phyloP scores from a whole-genome alignment of 2,888 invertebrate genomes.

The Bellardia bayeri region DNA sequence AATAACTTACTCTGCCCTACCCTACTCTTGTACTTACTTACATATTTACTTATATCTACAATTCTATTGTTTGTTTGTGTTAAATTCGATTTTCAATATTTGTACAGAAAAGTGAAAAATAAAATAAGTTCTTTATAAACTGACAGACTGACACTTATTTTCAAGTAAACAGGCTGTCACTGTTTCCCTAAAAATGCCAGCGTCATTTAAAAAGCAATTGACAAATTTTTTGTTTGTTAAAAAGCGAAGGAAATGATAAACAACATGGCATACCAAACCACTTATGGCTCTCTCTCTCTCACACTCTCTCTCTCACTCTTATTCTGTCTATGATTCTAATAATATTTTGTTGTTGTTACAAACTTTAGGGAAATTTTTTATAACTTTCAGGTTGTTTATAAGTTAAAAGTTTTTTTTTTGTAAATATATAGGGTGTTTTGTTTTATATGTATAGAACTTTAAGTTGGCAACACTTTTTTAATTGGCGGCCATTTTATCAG shows the following conservation, averaged over 20 bases:
- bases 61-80: conserved; percentile 6
- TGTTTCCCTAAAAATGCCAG: not conserved
- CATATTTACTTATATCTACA: not conserved
- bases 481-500: too few species aligned
- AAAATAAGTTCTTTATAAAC: not conserved
- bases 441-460: too few species aligned
- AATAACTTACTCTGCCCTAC: not conserved
- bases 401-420: not conserved
- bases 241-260: not conserved
- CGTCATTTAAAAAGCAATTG: not conserved
- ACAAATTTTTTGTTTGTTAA: not conserved
- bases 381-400: not conserved
- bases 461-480: too few species aligned
- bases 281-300: too few species aligned
- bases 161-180: not conserved
- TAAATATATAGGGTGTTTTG: too few species aligned
- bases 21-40: not conserved
- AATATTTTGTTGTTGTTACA: not conserved
- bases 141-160: conserved; percentile 19
- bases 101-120: not conserved
- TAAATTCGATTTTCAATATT: not conserved
- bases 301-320: too few species aligned
- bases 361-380: not conserved
- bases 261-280: not conserved
- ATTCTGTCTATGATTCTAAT: too few species aligned